A percentile compares a stretch with the other conserved stretches of the same genome.
Conservation (phyloP, 2,797 vertebrate species). For the Dallia pectoralis region DNA sequence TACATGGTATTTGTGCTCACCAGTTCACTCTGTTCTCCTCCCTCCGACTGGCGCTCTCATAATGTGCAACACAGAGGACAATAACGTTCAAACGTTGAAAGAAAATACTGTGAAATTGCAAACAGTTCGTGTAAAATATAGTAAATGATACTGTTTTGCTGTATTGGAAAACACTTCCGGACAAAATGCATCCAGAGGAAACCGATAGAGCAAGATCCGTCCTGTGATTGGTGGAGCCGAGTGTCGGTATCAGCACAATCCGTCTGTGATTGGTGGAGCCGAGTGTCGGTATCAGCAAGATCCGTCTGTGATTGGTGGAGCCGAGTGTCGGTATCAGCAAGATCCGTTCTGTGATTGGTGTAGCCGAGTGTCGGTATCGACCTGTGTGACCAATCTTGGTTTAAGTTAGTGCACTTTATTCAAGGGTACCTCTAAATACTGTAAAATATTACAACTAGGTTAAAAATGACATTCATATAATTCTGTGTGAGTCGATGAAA, state of each 20-base stretch:
- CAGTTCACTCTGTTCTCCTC: neutral
- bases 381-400: neutral
- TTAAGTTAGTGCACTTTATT: no score
- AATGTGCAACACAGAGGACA: neutral
- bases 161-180: slow-evolving; percentile 3
- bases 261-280: no score
- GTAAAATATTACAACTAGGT: no score
- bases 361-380: no score
- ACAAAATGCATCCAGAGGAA: neutral
- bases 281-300: no score
- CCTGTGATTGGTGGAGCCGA: neutral
- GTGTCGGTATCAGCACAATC: neutral
- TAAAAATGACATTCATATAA: no score
- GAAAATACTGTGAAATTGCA: neutral
- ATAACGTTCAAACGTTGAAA: neutral
- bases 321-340: no score
- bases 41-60: neutral
- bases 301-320: no score
- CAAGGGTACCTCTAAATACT: no score
- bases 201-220: neutral
- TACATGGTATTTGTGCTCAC: neutral
- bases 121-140: neutral
- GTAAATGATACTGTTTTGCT: neutral
- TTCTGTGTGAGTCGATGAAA: no score
- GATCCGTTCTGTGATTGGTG: no score